These are phyloP conservation scores for Illadopsis cleaveri DNA, from an alignment of 2,113 vertebrate species.

Conservation along the genomic window DNA sequence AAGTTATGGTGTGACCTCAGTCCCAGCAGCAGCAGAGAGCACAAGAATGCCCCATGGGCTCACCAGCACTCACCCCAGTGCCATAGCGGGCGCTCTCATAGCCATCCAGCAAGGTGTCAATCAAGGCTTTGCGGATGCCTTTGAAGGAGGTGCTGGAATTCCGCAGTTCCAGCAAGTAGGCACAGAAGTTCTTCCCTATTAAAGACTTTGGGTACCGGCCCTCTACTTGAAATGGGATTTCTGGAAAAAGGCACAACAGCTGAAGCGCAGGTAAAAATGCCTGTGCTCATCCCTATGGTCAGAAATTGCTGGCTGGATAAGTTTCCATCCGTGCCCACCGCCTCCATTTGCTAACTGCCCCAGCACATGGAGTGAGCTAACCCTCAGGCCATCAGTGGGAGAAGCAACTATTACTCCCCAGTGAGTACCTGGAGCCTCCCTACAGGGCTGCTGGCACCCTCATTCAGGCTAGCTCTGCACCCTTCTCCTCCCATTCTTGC, in stretches of 20 bases:
- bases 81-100: conserved; percentile 90
- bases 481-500: background rate
- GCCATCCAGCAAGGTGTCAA: conserved; percentile 87
- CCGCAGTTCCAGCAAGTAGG: conserved; percentile 87
- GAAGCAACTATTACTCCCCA: background rate
- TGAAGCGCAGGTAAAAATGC: accelerated
- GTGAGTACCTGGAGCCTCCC: background rate
- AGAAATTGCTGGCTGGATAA: background rate
- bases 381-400: accelerated
- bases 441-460: accelerated
- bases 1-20: accelerated
- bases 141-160: conserved; percentile 81
- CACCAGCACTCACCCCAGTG: conserved; percentile 78
- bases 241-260: conserved; percentile 46
- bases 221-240: conserved; percentile 82
- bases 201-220: conserved; percentile 80
- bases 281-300: accelerated
- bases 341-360: background rate
- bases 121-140: conserved; percentile 78
- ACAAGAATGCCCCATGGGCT: accelerated
- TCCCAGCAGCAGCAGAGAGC: background rate
- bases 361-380: accelerated
- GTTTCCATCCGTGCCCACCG: background rate
- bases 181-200: conserved; percentile 87
- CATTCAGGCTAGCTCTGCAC: background rate